Percentiles rank a stretch among this genome's conserved stretches.
phyloP scores from a whole-genome alignment of 2,888 invertebrate genomes.

The Cantharis lateralis region DNA sequence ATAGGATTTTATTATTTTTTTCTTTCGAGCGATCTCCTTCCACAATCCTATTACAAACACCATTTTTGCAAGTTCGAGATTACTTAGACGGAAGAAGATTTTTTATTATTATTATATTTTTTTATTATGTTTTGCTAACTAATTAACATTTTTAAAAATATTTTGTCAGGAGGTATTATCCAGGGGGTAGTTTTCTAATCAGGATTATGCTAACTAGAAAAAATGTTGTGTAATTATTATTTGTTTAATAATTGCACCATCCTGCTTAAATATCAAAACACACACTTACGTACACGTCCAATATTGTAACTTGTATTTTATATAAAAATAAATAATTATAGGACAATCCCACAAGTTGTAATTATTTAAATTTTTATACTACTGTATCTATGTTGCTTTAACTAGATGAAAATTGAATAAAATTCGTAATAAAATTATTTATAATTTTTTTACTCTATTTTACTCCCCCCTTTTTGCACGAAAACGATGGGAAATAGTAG shows the following conservation, averaged over 20 bases:
- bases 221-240: slow-evolving; percentile 3
- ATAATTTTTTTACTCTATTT: background rate
- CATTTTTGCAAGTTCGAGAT: background rate
- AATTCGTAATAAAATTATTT: slow-evolving; percentile 9
- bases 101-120: background rate
- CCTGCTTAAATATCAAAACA: slow-evolving; percentile 35
- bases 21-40: background rate
- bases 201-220: slow-evolving; percentile 15
- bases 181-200: slow-evolving; percentile 9
- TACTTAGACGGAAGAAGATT: background rate
- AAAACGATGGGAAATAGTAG: too few species aligned
- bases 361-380: slow-evolving; percentile 49
- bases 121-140: background rate
- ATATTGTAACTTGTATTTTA: slow-evolving; percentile 26
- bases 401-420: slow-evolving; percentile 42
- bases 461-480: background rate
- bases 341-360: slow-evolving; percentile 43
- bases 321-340: slow-evolving; percentile 22
- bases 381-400: slow-evolving; percentile 43
- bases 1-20: background rate
- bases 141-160: background rate
- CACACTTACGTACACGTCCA: slow-evolving; percentile 41
- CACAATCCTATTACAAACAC: background rate
- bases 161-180: background rate
- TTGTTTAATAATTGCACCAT: slow-evolving; percentile 34